A percentile compares a stretch with the other conserved stretches of the same genome.
Evolutionary conservation across 2,113 vertebrate species (phyloP).

Genomic region (Capreolus pygargus): DNA sequence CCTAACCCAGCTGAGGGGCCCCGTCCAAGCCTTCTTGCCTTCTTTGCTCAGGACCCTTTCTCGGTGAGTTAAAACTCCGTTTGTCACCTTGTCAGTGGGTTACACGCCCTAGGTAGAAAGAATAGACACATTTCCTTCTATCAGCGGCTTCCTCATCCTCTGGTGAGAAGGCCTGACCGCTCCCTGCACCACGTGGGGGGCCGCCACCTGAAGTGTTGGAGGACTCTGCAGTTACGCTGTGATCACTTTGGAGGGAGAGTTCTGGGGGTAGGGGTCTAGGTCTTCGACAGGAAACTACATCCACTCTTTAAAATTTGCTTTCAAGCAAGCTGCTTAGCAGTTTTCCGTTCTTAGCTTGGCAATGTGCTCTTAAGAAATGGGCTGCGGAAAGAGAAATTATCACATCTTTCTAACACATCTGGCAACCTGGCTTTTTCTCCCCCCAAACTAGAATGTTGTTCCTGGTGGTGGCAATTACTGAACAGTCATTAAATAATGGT

Average conservation of each 20-base stretch:
- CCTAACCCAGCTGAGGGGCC: not conserved
- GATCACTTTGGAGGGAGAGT: not conserved
- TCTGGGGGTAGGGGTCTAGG: not conserved
- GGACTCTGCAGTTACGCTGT: not conserved
- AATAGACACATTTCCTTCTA: fast-evolving
- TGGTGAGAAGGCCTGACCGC: not conserved
- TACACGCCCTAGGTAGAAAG: not conserved
- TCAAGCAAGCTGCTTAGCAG: not conserved
- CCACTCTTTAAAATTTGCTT: not conserved
- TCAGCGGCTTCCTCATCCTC: not conserved
- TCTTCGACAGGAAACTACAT: not conserved
- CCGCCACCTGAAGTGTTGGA: not conserved
- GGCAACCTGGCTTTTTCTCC: not conserved
- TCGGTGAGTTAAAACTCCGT: not conserved
- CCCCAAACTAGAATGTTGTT: not conserved
- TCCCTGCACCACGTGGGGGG: not conserved
- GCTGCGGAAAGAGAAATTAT: not conserved
- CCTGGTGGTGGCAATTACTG: not conserved
- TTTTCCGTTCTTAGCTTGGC: not conserved
- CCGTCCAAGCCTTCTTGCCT: no score
- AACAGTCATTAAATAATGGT: not conserved
- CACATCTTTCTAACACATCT: not conserved
- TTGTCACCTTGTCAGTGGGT: not conserved
- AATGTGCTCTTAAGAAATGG: not conserved
- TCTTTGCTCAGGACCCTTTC: not conserved